Base-by-base conservation (phyloP, 2,888 invertebrate species). In the Empis livida region DNA sequence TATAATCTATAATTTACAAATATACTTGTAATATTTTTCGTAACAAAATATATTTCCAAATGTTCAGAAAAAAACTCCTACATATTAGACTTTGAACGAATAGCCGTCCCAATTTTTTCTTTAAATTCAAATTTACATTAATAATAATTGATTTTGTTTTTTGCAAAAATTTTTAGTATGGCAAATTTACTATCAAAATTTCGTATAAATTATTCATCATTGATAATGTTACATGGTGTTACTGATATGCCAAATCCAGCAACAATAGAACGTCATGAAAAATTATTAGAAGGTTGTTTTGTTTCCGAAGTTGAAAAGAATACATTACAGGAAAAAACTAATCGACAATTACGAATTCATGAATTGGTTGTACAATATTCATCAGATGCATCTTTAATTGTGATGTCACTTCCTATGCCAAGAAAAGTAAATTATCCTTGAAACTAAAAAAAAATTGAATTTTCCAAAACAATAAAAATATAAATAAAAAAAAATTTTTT, bases 321-420 rank as follows among this genome's bases (percentile, higher is more conserved):
- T 23, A 58, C 53, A 43, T 72, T 91, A 55, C 78, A 84, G 55
- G 90, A 90, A 57, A 93, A 93, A 71, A 95, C 93, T 1, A 80
- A 87, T 68, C 76, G 96, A 2, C 94, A 97, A 63, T 72, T 99
- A 58, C 77, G 95, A 53, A 76, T 96, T 53, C 77, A 94, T 42
- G 97, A 99, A 67, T 73, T 96, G 51, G 72, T 99, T 31, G 71
- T 86, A 44, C 81, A 91, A 63, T 84, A 97, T 72, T 96, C 95
- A 1, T 79, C 74, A 54, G 78, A 85, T 46, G 84, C 96, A 0
- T 79, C 83, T n/a, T 76, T 97, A 53, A 80, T 99, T 56, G 92
- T 97, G 47, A 93, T 97, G 97, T 96, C 82, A 71, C 73, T 96
- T 52, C 95, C 95, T 27, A 90, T 95, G 82, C 94, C 95, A 2